These are phyloP conservation scores for Acrobasis repandana DNA, from an alignment of 2,888 invertebrate species.

Conservation along the genomic window DNA sequence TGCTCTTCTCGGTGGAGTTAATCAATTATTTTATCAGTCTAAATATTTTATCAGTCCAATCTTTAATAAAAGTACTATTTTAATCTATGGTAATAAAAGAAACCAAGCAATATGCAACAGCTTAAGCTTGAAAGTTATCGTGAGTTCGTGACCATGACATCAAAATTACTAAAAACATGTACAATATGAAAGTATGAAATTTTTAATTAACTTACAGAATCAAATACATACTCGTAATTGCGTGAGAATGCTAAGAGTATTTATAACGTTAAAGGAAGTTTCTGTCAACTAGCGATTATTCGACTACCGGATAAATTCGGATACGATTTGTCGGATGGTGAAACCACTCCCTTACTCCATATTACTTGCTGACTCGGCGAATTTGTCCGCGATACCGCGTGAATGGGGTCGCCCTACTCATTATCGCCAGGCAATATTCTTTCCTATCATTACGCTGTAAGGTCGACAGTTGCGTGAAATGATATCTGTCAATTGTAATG, in stretches of 20 bases:
- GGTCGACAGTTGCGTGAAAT: background rate
- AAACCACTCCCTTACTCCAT: background rate
- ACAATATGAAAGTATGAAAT: background rate
- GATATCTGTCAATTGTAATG: background rate
- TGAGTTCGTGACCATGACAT: background rate
- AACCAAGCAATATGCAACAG: too few relatives aligned
- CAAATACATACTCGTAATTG: background rate
- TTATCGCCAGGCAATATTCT: background rate
- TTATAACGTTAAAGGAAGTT: background rate
- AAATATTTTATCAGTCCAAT: too few relatives aligned
- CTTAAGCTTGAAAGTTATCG: background rate
- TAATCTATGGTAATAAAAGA: too few relatives aligned
- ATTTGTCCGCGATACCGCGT: slow-evolving; percentile 19
- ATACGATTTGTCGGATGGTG: background rate
- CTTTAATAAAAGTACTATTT: too few relatives aligned
- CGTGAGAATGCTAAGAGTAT: background rate
- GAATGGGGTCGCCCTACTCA: slow-evolving; percentile 7
- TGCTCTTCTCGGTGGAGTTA: too few relatives aligned
- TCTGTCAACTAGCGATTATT: background rate
- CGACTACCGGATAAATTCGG: background rate
- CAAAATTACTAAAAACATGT: background rate
- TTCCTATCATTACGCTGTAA: background rate
- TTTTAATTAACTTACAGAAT: background rate
- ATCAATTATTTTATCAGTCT: too few relatives aligned
- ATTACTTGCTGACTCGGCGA: slow-evolving; percentile 17